phyloP scores from a whole-genome alignment of 35 echinoderm and acorn worm genomes.

The Amphiura filiformis region DNA sequence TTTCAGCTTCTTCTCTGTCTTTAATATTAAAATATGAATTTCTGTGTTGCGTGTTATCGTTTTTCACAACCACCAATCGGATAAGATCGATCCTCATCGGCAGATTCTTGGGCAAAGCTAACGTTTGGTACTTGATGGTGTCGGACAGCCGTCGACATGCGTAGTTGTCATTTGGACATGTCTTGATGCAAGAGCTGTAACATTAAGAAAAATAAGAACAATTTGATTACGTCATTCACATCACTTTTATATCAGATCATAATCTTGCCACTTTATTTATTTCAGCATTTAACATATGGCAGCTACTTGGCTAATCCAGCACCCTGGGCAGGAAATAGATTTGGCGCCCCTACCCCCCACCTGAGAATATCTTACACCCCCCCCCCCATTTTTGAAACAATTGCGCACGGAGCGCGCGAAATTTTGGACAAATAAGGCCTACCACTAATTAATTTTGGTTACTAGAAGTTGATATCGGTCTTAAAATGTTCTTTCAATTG shows the following conservation, averaged over 20 bases:
- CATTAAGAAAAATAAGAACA: not conserved
- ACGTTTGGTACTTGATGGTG: constrained; percentile 28
- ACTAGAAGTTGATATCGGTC: too few relatives aligned
- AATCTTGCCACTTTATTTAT: not conserved
- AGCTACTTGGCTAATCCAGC: not conserved
- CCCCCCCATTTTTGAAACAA: too few relatives aligned
- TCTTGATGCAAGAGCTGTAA: constrained; percentile 26
- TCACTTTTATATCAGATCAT: not conserved
- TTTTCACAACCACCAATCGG: constrained; percentile 20
- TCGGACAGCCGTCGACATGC: constrained; percentile 32
- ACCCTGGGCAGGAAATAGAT: too few relatives aligned
- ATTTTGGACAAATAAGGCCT: too few relatives aligned
- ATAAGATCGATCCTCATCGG: constrained; percentile 13
- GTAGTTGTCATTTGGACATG: constrained; percentile 28
- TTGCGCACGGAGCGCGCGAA: too few relatives aligned
- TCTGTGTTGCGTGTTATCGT: constrained; percentile 19
- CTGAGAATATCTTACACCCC: too few relatives aligned
- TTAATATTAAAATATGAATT: constrained; percentile 45
- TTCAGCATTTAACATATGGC: not conserved
- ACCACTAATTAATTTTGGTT: too few relatives aligned
- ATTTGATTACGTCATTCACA: not conserved
- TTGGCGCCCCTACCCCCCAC: too few relatives aligned
- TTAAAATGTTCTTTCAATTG: too few relatives aligned
- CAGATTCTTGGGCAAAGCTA: constrained; percentile 9
- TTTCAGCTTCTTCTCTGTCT: constrained; percentile 43